Evolutionary conservation across 2,113 vertebrate species (phyloP), one percentile per base, ranked within the genome.

Genomic region (Gopherus evgoodei): DNA sequence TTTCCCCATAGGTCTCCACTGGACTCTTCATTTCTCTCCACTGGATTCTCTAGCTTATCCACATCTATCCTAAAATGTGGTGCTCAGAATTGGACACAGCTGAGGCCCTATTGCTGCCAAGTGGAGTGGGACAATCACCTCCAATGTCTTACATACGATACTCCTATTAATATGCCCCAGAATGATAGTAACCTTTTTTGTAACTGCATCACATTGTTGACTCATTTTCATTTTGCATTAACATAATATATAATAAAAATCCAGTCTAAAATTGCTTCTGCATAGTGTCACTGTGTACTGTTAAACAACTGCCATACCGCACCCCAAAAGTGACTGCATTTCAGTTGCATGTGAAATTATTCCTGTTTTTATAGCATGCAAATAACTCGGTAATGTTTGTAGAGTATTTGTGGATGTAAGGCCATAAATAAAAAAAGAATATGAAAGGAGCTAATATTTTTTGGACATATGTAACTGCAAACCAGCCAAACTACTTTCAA

Each of bases 401-500:
- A 72, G 29, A 8, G 50, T 86, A 92, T 76, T 86, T 90, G 78
- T 84, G 87, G 94, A 84, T 76, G n/a, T n/a, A 84, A 90, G 59
- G 59, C 75, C 91, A 96, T 59, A 88, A 94, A 80, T 82, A 50
- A 95, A 87, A 94, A 72, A 92, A 91, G 56, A 50, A 78, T 49
- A 81, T 13, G 57, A 89, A 87, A 93, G 86, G 79, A 83, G 19
- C 76, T 93, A 94, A 94, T 93, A 83, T 85, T 69, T 96, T 93
- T 93, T 94, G 94, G 94, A 86, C 52, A 14, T 86, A 94, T 93
- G 94, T 91, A 89, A 93, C 93, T 93, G 87, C 83, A 94, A 95
- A 80, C 42, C 89, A 95, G 96, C 91, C 91, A 91, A 94, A 84
- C 79, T 86, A 38, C 81, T 93, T 93, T 83, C 75, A 81, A 57